Base-by-base conservation (phyloP, 37 sponge, comb jelly and placozoan species). In the Beroe ovata region DNA sequence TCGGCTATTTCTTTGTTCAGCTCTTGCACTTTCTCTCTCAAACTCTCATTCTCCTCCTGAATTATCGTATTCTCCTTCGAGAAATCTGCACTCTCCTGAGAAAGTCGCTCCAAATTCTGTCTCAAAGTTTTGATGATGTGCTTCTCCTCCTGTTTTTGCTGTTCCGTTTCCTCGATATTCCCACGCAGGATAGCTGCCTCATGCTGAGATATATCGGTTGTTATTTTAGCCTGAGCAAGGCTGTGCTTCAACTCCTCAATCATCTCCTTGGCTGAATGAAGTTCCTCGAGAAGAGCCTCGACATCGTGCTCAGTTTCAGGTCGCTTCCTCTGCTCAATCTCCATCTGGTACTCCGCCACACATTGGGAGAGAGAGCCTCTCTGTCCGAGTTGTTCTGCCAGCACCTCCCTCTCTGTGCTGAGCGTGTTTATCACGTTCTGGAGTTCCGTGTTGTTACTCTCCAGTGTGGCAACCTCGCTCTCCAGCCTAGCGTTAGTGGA, bases 121-220 rank as follows among this genome's bases (percentile, higher is more conserved):
- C 41, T 77, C 8, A 77, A 35, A 23, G 54, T 21, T 26, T 77
- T 77, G 54, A 36, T 35, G 1, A 42, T 39, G 84, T 77, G 84
- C 38, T 77, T 35, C 16, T 77, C 84, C 28, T 77, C 84, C 21
- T 77, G 54, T 23, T 40, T 77, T 26, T 77, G 42, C 33, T 77
- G 84, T 77, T 77, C 54, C 8, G 84, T 42, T 23, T 77, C 84
- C 54, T 77, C 84, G 22, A 77, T 77, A 36, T 42, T 77, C 26
- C 84, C 84, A 6, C 84, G 41, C 3, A 77, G 47, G 11, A 77
- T 39, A 19, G 84, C 84, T 8, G 84, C 84, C 47, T 77, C 84
- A 40, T 77, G 21, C 84, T 77, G 41, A 20, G 84, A 42, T 6
- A 77, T 77, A 77, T 77, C 84, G 2, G 26, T 77, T 30, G 35